Base-by-base conservation (phyloP, 2,888 invertebrate species). In the Trachelus troglodyta region DNA sequence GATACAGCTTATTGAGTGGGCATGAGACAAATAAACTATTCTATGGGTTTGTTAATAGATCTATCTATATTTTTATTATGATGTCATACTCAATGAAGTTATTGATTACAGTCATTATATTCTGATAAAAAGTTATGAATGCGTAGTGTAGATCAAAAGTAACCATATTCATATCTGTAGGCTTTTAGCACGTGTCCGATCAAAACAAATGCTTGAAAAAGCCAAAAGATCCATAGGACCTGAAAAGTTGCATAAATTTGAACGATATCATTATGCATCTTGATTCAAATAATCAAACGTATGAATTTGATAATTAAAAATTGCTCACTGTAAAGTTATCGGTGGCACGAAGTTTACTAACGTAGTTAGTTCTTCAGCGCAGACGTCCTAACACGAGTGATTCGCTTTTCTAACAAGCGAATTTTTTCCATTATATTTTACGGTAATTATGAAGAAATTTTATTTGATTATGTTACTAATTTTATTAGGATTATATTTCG, bases 291-390 rank as follows among this genome's bases (percentile, higher is more conserved):
- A 56, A 56, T 9, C 56, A 56, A 56, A 23, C 1, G 56, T 56
- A 56, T 56, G 6, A 56, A 56, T 56, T 56, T 56, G 56, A 23
- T 56, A 2, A 9, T 23, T 56, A 56, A 56, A 56, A 56, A 56
- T 56, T 56, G 56, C 56, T 56, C 23, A 56, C 56, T 23, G 56
- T 56, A 56, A 56, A 56, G 2, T 56, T 56, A 56, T 56, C 56
- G 56, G 56, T 23, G 56, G 56, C 23, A 56, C 56, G 23, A 73
- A 37, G 73, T 82, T 83, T 76, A 86, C 82, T 80, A 78, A 68
- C 81, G 83, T 82, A 81, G 56, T 56, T 56, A 56, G 85, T 86
- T 77, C 77, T 79, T 78, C 78, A 78, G 74, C 75, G 78, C 76
- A 81, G 74, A 80, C 81, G 81, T 76, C 80, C 79, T 79, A 82